These are phyloP conservation scores for Metacarcinus magister DNA, from an alignment of 2,888 invertebrate species.

Conservation along the genomic window DNA sequence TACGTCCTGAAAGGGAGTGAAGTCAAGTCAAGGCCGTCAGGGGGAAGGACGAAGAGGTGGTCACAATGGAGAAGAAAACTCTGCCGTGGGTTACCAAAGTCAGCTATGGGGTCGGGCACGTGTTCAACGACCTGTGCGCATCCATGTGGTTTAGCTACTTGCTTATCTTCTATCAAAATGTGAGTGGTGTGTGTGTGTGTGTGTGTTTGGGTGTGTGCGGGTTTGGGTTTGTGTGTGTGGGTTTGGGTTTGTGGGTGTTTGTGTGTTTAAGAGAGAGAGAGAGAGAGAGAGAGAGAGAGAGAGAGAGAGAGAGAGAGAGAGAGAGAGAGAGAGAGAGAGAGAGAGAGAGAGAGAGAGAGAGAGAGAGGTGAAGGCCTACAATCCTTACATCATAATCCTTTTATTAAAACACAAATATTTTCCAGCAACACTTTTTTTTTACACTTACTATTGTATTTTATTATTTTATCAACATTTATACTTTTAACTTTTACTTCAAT, in stretches of 20 bases:
- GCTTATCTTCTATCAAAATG: conserved; percentile 90
- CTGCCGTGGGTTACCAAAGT: conserved; percentile 84
- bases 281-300: not conserved
- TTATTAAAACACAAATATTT: too few relatives aligned
- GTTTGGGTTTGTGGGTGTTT: not conserved
- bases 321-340: not conserved
- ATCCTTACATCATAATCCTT: too few relatives aligned
- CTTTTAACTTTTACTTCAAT: too few relatives aligned
- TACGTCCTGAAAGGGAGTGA: not conserved
- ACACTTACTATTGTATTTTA: too few relatives aligned
- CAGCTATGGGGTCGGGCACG: conserved; percentile 92
- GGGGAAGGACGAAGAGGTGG: not conserved
- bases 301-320: conserved; percentile 21
- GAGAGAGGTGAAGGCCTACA: not conserved
- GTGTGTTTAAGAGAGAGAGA: not conserved
- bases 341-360: not conserved
- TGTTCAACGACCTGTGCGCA: conserved; percentile 95
- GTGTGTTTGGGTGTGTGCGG: conserved; percentile 52
- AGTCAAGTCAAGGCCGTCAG: not conserved
- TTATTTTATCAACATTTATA: too few relatives aligned
- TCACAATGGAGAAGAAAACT: conserved; percentile 52
- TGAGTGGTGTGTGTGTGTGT: conserved; percentile 60
- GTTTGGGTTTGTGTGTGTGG: conserved; percentile 40
- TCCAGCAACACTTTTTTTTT: too few relatives aligned
- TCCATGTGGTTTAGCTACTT: conserved; percentile 98